phyloP scores from a whole-genome alignment of 2,797 vertebrate genomes.

The Astyanax mexicanus region DNA sequence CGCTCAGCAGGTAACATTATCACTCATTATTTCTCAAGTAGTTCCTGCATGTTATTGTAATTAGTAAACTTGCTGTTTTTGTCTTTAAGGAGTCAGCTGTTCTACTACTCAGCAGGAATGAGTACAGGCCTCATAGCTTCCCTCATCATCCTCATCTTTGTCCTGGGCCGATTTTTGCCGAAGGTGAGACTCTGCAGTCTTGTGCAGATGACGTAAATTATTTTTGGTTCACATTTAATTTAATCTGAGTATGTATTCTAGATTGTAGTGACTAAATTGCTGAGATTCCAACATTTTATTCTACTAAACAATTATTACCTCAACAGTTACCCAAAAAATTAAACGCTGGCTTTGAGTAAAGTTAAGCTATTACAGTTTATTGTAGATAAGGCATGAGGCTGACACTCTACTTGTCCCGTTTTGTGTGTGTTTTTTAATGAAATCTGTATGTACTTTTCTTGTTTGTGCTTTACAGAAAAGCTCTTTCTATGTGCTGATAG shows the following conservation, averaged over 20 bases:
- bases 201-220: no score
- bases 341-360: no score
- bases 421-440: no score
- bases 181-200: slow-evolving; percentile 79
- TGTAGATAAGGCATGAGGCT: no score
- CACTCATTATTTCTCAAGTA: neutral
- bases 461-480: slow-evolving; percentile 83
- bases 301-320: no score
- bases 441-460: slow-evolving; percentile 31
- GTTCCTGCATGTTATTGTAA: neutral
- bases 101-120: slow-evolving; percentile 94
- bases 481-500: slow-evolving; percentile 88
- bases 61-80: neutral
- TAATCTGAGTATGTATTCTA: no score
- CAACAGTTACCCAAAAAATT: no score
- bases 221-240: no score
- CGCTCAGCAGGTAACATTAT: slow-evolving; percentile 87
- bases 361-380: no score
- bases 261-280: no score
- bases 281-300: no score
- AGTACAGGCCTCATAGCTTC: slow-evolving; percentile 91
- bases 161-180: slow-evolving; percentile 88
- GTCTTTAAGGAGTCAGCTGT: slow-evolving; percentile 86
- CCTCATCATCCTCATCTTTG: slow-evolving; percentile 87
- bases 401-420: no score